Evolutionary conservation across 2,113 vertebrate species (phyloP), one percentile per base, ranked within the genome.

Genomic region (Vicugna pacos): DNA sequence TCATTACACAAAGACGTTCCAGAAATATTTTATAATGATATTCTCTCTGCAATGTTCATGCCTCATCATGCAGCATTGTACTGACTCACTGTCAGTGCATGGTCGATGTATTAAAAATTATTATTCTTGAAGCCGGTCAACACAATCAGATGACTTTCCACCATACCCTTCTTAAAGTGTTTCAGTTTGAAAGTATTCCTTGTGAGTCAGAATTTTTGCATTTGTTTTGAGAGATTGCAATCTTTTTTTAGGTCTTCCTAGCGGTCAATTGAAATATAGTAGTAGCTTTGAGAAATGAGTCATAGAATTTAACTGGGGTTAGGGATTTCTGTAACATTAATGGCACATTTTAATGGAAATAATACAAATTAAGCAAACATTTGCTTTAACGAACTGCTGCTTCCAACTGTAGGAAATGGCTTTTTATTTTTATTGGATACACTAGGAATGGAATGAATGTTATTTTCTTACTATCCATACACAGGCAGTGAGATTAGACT

Each of bases 1-100:
- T 98, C 98, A 98, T 98, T 98, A 99, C 98, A 99, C 99, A 99
- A 99, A 99, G 99, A 98, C 98, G 98, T 98, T 99, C 98, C 98
- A 98, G 98, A 99, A 98, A 99, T 99, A 99, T 99, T 99, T 99
- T 99, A 99, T 98, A 99, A 99, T 99, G 99, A 99, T 99, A 99
- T 99, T 99, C 99, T 99, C 98, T 97, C 79, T 98, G 95, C 97
- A 96, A 80, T 88, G 72, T 26, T 98, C 98, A 98, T 98, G 99
- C 98, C 92, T 95, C 90, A 76, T 98, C 99, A 98, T 99, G 99
- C 98, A 97, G 95, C 91, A 93, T 94, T 97, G 97, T 97, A 98
- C 98, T 98, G 98, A 98, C 98, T 99, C 99, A 99, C 99, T 99
- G 99, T 98, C 98, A 98, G 98, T 98, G 98, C 98, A 99, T 99